phyloP scores from a whole-genome alignment of 2,113 vertebrate genomes.

The Proteles cristata region DNA sequence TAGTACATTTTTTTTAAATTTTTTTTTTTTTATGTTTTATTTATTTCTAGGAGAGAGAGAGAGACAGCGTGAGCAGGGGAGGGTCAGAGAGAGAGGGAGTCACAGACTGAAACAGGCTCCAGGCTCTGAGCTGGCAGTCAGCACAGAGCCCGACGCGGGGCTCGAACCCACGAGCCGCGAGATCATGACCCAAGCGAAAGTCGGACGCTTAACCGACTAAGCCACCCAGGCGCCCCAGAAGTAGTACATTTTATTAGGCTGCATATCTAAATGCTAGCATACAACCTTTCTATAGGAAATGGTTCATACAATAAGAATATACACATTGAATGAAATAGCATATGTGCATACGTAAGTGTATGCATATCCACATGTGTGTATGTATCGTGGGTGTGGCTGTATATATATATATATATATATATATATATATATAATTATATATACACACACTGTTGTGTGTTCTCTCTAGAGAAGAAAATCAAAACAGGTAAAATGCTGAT shows the following conservation, averaged over 20 bases:
- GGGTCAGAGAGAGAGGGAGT: too few relatives aligned
- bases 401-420: too few relatives aligned
- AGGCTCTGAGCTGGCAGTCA: too few relatives aligned
- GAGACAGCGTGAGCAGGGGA: too few relatives aligned
- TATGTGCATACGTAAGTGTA: background rate
- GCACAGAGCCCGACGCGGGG: too few relatives aligned
- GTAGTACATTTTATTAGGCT: background rate
- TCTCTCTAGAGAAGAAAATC: background rate
- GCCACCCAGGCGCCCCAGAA: too few relatives aligned
- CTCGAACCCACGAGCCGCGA: too few relatives aligned
- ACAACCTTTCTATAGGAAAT: background rate
- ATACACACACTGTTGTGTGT: background rate
- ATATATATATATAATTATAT: background rate
- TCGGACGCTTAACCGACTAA: too few relatives aligned
- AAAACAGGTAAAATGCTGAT: background rate
- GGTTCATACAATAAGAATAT: background rate
- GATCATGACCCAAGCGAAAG: too few relatives aligned
- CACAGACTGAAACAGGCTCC: too few relatives aligned
- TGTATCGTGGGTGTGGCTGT: background rate
- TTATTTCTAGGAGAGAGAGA: too few relatives aligned
- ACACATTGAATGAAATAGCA: background rate
- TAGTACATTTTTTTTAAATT: background rate
- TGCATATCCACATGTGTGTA: background rate
- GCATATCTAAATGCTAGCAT: background rate
- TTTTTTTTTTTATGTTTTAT: too few relatives aligned